Base-by-base conservation (phyloP, 2,888 invertebrate genomes). In the Calameuta idolon region DNA sequence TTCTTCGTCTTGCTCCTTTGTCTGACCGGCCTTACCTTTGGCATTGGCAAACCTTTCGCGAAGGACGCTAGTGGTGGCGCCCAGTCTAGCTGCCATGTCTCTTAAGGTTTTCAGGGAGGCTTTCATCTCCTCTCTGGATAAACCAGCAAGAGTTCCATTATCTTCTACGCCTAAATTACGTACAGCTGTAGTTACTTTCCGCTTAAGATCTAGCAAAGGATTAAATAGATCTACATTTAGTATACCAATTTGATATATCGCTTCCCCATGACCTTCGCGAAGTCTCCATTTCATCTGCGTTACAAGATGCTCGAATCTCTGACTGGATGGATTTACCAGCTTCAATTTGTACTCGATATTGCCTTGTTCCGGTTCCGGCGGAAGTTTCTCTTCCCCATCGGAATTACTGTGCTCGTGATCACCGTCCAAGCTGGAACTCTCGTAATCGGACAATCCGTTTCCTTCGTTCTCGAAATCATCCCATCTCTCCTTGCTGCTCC, bases 211-310 rank as follows among this genome's bases (percentile, higher is more conserved):
- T 11, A 74, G 31, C 12, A 40, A 37, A 40, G 1, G 68, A 74
- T 74, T 69, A 34, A 73, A 34, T 69, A 69, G 30, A 55, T 23
- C 15, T 40, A 15, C 23, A 15, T 40, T 40, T 40, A 23, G 23
- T 55, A 55, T 87, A 91, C 91, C 99, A 75, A 99, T 96, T 92
- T 99, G 98, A 92, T 99, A 99, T 82, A 99, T 97, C 0, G 99
- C 99, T 91, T 98, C 97, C 0, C 99, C 99, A 83, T 98, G 97
- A 37, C 99, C 98, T 92, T 98, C 98, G 0, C 97, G 95, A 12
- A 99, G 93, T 0, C 99, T 94, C 99, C 99, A 99, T 93, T 99
- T 99, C 94, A 99, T 95, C 94, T 99, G 99, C 0, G 99, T 99
- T 33, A 99, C 98, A 40, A 99, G 93, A 92, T 99, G 99, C 91